phyloP scores from a whole-genome alignment of 2,888 invertebrate species.

The Rhagonycha fulva region DNA sequence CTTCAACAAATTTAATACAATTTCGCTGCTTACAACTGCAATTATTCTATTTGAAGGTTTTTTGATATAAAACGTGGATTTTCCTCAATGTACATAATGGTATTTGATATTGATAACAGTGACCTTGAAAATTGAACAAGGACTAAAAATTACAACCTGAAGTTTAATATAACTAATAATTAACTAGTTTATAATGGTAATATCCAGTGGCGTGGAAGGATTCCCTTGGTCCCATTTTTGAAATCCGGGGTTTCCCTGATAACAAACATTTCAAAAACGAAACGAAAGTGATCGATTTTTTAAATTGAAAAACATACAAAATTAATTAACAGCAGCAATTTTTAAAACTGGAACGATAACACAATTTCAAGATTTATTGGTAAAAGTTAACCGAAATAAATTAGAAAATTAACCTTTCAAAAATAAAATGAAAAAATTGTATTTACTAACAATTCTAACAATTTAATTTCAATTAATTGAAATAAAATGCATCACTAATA shows the following conservation, averaged over 20 bases:
- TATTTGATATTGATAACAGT: neutral
- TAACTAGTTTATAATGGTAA: neutral
- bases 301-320: neutral
- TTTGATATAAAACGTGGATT: neutral
- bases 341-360: neutral
- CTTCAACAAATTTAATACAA: neutral
- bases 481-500: too few relatives aligned
- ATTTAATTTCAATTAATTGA: neutral
- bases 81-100: neutral
- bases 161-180: neutral
- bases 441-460: neutral
- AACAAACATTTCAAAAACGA: neutral
- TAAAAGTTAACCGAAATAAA: neutral
- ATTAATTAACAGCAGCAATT: neutral
- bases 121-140: neutral
- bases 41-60: neutral
- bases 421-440: neutral
- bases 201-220: neutral
- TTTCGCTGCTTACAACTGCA: neutral
- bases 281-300: neutral
- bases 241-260: neutral
- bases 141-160: neutral
- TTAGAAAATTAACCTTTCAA: neutral
- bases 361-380: neutral
- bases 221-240: neutral